Evolutionary conservation across 2,888 invertebrate species (phyloP), one percentile per base, ranked within the genome.

Genomic region (Bugulina stolonifera): DNA sequence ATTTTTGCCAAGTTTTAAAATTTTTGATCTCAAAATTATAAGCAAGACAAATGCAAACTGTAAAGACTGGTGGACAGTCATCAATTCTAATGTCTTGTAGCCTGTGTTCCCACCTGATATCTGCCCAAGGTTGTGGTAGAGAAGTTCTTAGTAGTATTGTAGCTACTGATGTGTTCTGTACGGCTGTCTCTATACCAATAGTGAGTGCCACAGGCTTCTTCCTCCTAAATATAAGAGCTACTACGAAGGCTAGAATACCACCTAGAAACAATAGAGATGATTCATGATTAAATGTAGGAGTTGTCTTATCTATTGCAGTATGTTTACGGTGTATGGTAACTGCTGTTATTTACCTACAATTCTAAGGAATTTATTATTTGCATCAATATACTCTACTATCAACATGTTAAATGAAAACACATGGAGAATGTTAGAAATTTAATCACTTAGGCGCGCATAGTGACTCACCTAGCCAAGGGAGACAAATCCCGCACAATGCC

Each of bases 81-180:
- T n/a, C n/a, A n/a, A n/a, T n/a, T n/a, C n/a, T n/a, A n/a, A n/a
- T n/a, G n/a, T n/a, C n/a, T n/a, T n/a, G n/a, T n/a, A 22, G 52
- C 22, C 52, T 52, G 14, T 57, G 18, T 5, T 57, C 57, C 25
- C 22, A 57, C 58, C 57, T 32, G 2, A 72, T 29, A 32, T 72
- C 72, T 14, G 34, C 64, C 57, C 57, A 58, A 25, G 72, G 72
- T 23, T 57, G 72, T 2, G 72, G 58, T 14, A 72, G 72, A 1
- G 72, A 64, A 35, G 35, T 27, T 54, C 64, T 27, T n/a, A 64
- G 43, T 22, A 72, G 10, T 32, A 72, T 34, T 1, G 35, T 71
- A 25, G 71, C 71, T 5, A 71, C n/a, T 22, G 22, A 10, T 5
- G 43, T 54, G 27, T 71, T 71, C 29, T 71, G 71, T 54, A 71